Evolutionary conservation across 2,888 invertebrate genomes (phyloP), one percentile per base, ranked within the genome.

Genomic region (Drosophila pegasa): DNA sequence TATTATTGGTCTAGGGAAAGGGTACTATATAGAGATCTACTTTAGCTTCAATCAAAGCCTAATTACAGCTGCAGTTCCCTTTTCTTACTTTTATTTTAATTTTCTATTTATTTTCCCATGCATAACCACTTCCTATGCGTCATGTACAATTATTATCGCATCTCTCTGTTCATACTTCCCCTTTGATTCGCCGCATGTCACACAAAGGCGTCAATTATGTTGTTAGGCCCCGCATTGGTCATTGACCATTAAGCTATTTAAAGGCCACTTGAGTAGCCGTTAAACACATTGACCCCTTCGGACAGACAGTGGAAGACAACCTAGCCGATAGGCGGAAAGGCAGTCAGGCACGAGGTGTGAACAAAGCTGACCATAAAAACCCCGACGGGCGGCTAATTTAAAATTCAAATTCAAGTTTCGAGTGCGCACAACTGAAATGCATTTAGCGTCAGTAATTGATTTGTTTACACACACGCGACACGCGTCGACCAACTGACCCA

Each of bases 381-480:
- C 38, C 63, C 61, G 41, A 70, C 59, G 48, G 48, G 50, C 56
- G 18, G 37, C 75, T 85, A 61, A 85, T 85, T 88, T 85, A 81
- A 85, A 85, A 89, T 85, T 74, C 83, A 89, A 86, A 86, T 89
- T 75, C 50, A 22, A 50, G 22, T 35, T 50, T 67, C 55, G 69
- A 73, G 62, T 70, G 65, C 64, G 62, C 67, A 70, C 58, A 82
- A 69, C 68, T 76, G 27, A 75, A 84, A 70, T 75, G 72, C 80
- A 88, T 76, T 88, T 80, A 77, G 74, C 80, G 75, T 59, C 66
- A 57, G 81, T 89, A 89, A 88, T 87, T 87, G 88, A 89, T 79
- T 87, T 88, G 89, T 87, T 89, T 86, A 70, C 74, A 72, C 70
- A 75, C 87, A 88, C 81, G 86, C 87, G 68, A 81, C 81, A 73